Evolutionary conservation across 1,140 invertebrate genomes (phyloP), one percentile per base, ranked within the genome.

Genomic region (Aphaenogaster ashmeadi): DNA sequence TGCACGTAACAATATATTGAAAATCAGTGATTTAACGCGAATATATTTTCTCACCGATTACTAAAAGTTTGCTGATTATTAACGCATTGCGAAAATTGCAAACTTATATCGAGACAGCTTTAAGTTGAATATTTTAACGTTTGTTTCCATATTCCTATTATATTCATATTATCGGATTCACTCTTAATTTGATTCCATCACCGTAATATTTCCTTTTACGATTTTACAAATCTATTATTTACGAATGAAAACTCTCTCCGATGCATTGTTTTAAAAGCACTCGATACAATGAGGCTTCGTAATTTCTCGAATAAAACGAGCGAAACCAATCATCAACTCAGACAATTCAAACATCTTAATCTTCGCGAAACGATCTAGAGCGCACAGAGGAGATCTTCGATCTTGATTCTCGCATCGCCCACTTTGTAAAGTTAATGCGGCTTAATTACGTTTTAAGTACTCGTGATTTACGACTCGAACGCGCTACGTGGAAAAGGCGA

Each of bases 391-490:
- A 27, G 66, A 69, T 69, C 54, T 75, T 84, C 80, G 80, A 84
- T 84, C 80, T 62, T 74, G 80, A 60, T 60, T 36, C 67, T 47
- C 54, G 33, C 62, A 66, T 80, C 77, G 66, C 50, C 18, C 18
- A 21, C 54, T 74, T 74, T 60, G 67, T 74, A 60, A 44, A 75
- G 80, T 84, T 84, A 84, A 84, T 84, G 54, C 69, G 54, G 56
- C 69, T 84, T 84, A 84, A 84, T 84, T 84, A 84, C 80, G 41
- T 27, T 33, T 60, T 84, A 74, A 84, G 56, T 50, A 60, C 33
- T 84, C 54, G 80, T 84, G 80, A 84, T 84, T 75, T 84, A 84
- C 80, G 80, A 75, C 38, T 60, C n/a, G 44, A 75, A 74, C 44
- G 52, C 54, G 67, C 67, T 44, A 75, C 69, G 69, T 50, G 41